phyloP scores from a whole-genome alignment of 92 coral and sea anemone species.

The Porites rus region DNA sequence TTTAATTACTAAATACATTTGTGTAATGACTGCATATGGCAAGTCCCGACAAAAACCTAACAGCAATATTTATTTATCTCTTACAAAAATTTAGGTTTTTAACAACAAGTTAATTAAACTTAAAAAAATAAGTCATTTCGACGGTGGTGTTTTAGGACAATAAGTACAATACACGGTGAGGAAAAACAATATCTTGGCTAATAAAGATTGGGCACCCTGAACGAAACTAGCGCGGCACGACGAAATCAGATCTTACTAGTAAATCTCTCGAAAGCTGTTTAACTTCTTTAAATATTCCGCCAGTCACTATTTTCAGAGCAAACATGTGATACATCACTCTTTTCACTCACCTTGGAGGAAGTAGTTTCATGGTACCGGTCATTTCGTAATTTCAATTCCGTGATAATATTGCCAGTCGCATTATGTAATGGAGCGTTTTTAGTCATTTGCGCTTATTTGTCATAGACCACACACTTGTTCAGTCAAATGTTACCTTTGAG shows the following conservation, averaged over 20 bases:
- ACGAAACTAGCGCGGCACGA: no score
- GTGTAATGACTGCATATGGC: neutral
- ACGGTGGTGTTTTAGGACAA: neutral
- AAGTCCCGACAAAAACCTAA: neutral
- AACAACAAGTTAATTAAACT: neutral
- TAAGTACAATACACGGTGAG: no score
- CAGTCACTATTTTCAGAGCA: neutral
- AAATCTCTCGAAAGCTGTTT: neutral
- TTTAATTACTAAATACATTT: neutral
- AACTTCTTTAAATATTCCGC: neutral
- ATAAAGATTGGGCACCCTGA: no score
- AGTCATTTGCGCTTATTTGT: neutral
- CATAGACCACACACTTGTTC: no score
- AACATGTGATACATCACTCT: neutral
- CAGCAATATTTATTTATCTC: slow-evolving; percentile 2
- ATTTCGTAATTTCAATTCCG: slow-evolving; percentile 11
- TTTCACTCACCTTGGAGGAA: slow-evolving; percentile 14
- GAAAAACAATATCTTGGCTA: no score
- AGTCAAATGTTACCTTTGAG: neutral
- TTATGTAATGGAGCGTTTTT: neutral
- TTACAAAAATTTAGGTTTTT: neutral
- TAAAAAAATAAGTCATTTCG: neutral
- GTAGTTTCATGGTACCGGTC: neutral
- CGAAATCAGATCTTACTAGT: neutral
- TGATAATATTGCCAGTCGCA: slow-evolving; percentile 29